Conservation (phyloP, 2,113 vertebrate species). For the Rhinichthys klamathensis region DNA sequence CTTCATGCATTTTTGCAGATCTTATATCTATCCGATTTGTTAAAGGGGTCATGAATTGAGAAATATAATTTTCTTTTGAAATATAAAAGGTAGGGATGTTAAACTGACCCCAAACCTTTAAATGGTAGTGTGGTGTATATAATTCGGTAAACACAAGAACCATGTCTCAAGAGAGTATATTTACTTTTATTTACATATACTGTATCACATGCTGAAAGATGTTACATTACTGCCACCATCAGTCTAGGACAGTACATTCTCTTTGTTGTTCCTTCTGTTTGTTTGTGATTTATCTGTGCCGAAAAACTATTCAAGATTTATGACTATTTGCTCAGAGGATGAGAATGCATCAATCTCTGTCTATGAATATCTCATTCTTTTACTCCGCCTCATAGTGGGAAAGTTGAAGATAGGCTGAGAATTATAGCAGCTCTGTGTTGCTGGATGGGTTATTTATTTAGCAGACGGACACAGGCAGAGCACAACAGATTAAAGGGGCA, state of each 20-base stretch:
- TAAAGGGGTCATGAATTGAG: too few relatives aligned
- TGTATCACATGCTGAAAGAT: background rate
- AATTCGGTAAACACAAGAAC: background rate
- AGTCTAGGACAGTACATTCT: background rate
- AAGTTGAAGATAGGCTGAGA: constrained; percentile 54
- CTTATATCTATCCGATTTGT: too few relatives aligned
- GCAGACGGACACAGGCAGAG: constrained; percentile 22
- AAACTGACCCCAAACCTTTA: background rate
- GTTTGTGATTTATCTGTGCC: background rate
- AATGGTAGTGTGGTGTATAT: background rate
- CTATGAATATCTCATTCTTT: constrained; percentile 2
- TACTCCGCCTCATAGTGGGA: background rate
- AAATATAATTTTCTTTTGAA: too few relatives aligned
- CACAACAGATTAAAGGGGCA: constrained; percentile 24
- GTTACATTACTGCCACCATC: background rate
- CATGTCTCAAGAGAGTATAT: background rate
- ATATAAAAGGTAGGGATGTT: too few relatives aligned
- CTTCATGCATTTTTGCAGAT: too few relatives aligned
- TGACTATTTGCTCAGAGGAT: background rate
- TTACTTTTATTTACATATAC: background rate
- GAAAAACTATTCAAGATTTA: background rate
- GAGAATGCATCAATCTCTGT: background rate
- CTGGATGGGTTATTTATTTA: constrained; percentile 40
- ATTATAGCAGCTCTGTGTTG: constrained; percentile 49
- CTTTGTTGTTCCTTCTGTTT: background rate